A percentile compares a stretch with the other conserved stretches of the same genome.
phyloP scores from a whole-genome alignment of 2,888 invertebrate genomes.

The Panopea generosa region DNA sequence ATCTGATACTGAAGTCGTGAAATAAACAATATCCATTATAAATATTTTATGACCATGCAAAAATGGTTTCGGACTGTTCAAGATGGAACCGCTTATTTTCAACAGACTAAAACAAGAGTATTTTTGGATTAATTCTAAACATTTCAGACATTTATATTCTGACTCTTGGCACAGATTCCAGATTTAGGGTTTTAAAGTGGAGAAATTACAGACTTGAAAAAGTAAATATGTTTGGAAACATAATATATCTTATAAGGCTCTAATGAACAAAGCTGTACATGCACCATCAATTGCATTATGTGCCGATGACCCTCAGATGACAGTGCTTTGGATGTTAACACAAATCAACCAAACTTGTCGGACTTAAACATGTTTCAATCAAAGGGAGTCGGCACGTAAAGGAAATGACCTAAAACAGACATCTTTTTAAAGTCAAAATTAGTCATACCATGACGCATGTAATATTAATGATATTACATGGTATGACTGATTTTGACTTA shows the following conservation, averaged over 20 bases:
- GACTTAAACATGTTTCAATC: constrained; percentile 23
- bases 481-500: too few species aligned
- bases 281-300: constrained; percentile 20
- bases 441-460: too few species aligned
- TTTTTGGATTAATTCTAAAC: constrained; percentile 5
- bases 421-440: too few species aligned
- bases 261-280: constrained; percentile 16
- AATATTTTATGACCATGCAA: constrained; percentile 1
- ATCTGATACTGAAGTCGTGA: constrained; percentile 8
- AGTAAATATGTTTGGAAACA: constrained; percentile 9
- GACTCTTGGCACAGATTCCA: not conserved
- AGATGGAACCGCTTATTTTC: not conserved
- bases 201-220: constrained; percentile 8
- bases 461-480: too few species aligned
- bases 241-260: constrained; percentile 7
- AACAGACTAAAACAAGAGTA: constrained; percentile 1
- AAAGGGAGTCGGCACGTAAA: too few species aligned
- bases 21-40: constrained; percentile 5
- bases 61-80: constrained; percentile 4
- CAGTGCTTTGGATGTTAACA: constrained; percentile 25
- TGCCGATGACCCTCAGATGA: constrained; percentile 23
- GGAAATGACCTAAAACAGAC: too few species aligned
- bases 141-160: constrained; percentile 8
- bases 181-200: constrained; percentile 5
- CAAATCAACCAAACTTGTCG: constrained; percentile 26